Percentiles rank a stretch among this genome's conserved stretches.
Evolutionary conservation across 2,888 invertebrate species (phyloP).

Genomic region (Ennomos quercinarius): DNA sequence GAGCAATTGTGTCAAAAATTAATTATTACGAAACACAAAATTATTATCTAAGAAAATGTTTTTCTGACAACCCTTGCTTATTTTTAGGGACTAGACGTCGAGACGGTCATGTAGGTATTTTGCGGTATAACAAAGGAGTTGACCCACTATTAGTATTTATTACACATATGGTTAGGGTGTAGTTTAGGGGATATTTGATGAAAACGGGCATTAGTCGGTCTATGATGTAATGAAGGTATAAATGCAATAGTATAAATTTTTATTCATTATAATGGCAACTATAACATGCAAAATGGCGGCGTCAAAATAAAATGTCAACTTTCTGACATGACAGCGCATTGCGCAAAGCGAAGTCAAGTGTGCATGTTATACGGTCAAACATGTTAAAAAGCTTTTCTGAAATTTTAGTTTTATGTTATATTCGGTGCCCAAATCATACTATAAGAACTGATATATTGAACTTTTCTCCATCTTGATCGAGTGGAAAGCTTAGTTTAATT

Average conservation of each 20-base stretch:
- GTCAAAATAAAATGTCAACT: conserved; percentile 37
- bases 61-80: too few relatives aligned
- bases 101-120: too few relatives aligned
- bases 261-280: conserved; percentile 50
- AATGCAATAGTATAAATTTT: conserved; percentile 25
- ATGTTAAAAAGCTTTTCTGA: conserved; percentile 91
- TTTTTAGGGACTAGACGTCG: too few relatives aligned
- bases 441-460: conserved; percentile 90
- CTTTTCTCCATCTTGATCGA: conserved; percentile 93
- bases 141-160: too few relatives aligned
- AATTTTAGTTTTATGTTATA: conserved; percentile 89
- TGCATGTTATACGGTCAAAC: conserved; percentile 84
- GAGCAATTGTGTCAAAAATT: too few relatives aligned
- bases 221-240: too few relatives aligned
- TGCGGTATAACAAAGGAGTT: too few relatives aligned
- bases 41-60: too few relatives aligned
- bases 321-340: conserved; percentile 67
- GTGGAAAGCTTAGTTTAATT: conserved; percentile 73
- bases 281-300: conserved; percentile 63
- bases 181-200: too few relatives aligned
- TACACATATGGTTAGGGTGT: too few relatives aligned
- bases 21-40: too few relatives aligned
- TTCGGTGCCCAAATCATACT: conserved; percentile 89
- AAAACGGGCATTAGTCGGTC: too few relatives aligned
- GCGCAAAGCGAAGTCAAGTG: conserved; percentile 78